A percentile compares a stretch with the other conserved stretches of the same genome.
Evolutionary conservation across 2,797 vertebrate genomes (phyloP).

Genomic region (Fratercula arctica): DNA sequence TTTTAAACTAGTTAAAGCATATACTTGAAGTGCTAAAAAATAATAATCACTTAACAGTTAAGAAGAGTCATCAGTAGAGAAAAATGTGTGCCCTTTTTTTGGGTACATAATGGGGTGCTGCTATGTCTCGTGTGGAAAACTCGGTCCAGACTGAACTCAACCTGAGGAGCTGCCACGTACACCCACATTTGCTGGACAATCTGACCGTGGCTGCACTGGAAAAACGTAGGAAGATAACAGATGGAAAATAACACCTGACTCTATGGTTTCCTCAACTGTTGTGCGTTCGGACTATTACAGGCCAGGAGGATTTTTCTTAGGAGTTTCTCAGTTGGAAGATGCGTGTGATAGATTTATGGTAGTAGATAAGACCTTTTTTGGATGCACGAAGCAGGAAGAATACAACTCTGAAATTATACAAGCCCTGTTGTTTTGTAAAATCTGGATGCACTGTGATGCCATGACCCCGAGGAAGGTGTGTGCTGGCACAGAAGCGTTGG

Average conservation of each 20-base stretch:
- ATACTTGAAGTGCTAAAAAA: neutral
- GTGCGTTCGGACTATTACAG: neutral
- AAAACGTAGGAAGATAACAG: neutral
- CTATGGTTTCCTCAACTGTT: neutral
- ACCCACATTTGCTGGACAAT: fast-evolving
- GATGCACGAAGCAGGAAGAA: neutral
- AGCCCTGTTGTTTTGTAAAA: neutral
- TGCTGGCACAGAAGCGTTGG: neutral
- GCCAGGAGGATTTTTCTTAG: neutral
- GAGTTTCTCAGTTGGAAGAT: neutral
- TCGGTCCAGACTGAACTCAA: neutral
- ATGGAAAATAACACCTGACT: neutral
- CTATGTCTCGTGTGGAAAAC: neutral
- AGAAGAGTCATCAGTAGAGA: neutral
- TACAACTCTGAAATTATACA: neutral
- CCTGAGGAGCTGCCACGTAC: neutral
- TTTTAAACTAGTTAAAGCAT: neutral
- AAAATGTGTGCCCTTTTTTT: neutral
- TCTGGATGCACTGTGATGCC: fast-evolving
- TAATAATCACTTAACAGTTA: neutral
- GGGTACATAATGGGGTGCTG: neutral
- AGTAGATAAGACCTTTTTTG: neutral
- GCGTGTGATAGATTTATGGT: neutral
- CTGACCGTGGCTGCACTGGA: neutral
- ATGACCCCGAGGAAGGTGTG: neutral